Percentiles rank a stretch among this genome's conserved stretches.
Evolutionary conservation across 2,113 vertebrate species (phyloP).

Genomic region (Saguinus midas): DNA sequence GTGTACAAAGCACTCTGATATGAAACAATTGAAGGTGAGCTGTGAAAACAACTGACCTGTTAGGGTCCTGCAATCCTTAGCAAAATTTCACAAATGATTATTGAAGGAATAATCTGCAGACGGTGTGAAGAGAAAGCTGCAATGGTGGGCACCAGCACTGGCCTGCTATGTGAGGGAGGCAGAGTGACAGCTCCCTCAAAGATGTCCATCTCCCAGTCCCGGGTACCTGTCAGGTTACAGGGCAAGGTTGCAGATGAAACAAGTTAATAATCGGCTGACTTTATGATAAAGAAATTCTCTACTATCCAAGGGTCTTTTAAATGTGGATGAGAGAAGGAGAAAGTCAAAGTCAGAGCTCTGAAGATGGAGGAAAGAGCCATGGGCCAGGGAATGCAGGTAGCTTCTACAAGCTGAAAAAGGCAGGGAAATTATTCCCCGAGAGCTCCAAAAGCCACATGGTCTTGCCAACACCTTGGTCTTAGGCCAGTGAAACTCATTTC

Average conservation of each 20-base stretch:
- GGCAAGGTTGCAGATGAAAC: background rate
- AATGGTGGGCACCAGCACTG: background rate
- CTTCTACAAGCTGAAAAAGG: background rate
- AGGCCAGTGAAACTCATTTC: background rate
- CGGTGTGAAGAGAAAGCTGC: background rate
- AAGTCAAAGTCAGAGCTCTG: background rate
- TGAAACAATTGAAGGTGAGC: background rate
- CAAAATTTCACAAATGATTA: slow-evolving; percentile 19
- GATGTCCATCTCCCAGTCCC: background rate
- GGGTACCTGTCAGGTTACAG: background rate
- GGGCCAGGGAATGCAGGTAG: background rate
- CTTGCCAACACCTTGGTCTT: background rate
- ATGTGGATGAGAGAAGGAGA: background rate
- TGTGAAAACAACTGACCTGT: background rate
- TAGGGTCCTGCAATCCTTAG: background rate
- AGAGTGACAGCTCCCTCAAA: background rate
- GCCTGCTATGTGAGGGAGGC: background rate
- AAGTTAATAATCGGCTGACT: background rate
- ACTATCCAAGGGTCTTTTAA: background rate
- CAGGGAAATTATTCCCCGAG: background rate
- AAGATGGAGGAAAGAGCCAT: background rate
- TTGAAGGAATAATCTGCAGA: background rate
- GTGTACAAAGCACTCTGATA: background rate
- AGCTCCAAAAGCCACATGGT: background rate
- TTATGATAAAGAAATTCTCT: background rate